phyloP scores from a whole-genome alignment of 2,797 vertebrate genomes.

The Natrix natrix region DNA sequence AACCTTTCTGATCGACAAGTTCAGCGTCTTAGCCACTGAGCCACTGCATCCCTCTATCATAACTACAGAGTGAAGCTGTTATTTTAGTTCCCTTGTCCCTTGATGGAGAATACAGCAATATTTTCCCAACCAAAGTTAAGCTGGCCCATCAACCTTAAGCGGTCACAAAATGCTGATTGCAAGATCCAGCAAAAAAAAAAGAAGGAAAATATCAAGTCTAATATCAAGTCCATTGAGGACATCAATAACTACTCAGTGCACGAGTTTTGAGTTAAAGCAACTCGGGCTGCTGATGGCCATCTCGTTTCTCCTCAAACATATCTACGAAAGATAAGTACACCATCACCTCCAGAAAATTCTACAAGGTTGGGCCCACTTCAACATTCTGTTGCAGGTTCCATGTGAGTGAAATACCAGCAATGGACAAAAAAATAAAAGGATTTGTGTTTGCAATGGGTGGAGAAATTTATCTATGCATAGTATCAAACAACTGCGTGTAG shows the following conservation, averaged over 20 bases:
- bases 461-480: neutral
- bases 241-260: neutral
- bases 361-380: neutral
- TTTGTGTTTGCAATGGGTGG: neutral
- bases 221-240: neutral
- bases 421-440: neutral
- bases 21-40: too few species aligned
- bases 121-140: neutral
- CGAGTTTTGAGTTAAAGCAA: neutral
- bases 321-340: neutral
- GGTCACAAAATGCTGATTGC: neutral
- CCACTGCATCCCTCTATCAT: too few species aligned
- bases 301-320: neutral
- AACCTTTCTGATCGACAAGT: too few species aligned
- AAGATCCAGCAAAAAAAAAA: fast-evolving
- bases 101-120: neutral
- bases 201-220: neutral
- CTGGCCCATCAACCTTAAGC: neutral
- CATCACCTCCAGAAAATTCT: neutral
- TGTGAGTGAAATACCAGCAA: neutral
- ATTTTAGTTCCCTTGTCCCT: neutral
- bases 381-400: neutral
- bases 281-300: neutral
- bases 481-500: neutral
- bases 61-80: neutral